Conservation (phyloP, 1,140 invertebrate species). For the Cydia splendana region DNA sequence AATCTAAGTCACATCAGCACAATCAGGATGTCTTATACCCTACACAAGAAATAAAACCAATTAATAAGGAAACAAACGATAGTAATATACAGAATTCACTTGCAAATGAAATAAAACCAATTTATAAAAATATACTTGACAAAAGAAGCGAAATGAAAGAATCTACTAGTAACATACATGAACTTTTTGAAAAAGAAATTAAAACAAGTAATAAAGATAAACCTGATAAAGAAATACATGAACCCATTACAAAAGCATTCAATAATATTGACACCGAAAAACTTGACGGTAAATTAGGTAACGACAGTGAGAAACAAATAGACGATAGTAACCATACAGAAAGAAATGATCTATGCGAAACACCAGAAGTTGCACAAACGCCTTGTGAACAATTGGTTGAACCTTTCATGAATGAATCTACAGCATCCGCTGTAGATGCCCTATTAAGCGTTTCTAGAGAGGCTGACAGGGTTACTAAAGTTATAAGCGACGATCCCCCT, state of each 20-base stretch:
- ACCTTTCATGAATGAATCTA: slow-evolving; percentile 68
- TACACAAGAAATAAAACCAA: slow-evolving; percentile 52
- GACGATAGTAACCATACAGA: background rate
- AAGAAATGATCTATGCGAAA: background rate
- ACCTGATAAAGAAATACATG: background rate
- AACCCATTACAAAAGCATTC: background rate
- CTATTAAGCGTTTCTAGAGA: slow-evolving; percentile 71
- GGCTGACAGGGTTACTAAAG: slow-evolving; percentile 69
- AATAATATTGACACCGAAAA: background rate
- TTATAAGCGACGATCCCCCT: slow-evolving; percentile 68
- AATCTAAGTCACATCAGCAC: slow-evolving; percentile 27
- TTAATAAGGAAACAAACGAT: slow-evolving; percentile 38
- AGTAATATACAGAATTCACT: background rate
- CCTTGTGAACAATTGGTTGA: slow-evolving; percentile 43
- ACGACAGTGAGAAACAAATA: background rate
- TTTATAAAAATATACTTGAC: background rate
- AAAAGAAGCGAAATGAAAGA: background rate
- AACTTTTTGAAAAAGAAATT: background rate
- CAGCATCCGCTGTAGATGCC: slow-evolving; percentile 71
- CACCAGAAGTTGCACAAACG: slow-evolving; percentile 32
- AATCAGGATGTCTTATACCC: slow-evolving; percentile 47
- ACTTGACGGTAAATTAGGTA: background rate
- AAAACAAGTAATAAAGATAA: slow-evolving; percentile 31
- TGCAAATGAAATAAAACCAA: background rate
- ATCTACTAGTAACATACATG: background rate